These are phyloP conservation scores for Origma solitaria DNA, from an alignment of 2,113 vertebrate genomes.

Conservation along the genomic window DNA sequence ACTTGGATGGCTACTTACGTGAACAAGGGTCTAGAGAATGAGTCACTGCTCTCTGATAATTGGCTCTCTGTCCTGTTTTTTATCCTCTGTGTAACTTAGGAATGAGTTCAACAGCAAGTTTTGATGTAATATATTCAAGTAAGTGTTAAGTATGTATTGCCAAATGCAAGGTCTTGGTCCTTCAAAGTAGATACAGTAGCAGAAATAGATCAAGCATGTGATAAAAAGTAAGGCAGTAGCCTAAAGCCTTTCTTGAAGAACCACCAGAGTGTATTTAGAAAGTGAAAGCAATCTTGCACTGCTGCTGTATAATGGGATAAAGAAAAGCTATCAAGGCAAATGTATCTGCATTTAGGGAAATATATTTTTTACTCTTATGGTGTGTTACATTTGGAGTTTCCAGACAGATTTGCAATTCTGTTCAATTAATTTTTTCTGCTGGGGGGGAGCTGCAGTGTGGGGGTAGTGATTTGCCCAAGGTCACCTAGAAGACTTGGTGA, in stretches of 20 bases:
- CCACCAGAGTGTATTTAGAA: background rate
- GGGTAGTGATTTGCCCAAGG: conserved; percentile 26
- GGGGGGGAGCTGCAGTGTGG: background rate
- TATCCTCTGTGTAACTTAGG: background rate
- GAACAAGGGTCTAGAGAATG: background rate
- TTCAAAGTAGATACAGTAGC: background rate
- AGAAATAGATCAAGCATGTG: conserved; percentile 37
- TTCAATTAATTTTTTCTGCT: conserved; percentile 2
- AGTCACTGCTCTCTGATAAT: background rate
- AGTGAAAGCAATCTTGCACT: background rate
- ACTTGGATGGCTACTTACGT: background rate
- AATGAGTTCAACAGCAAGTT: background rate
- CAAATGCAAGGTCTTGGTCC: background rate
- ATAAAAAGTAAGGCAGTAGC: conserved; percentile 36
- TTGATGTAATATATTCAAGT: background rate
- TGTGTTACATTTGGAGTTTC: background rate
- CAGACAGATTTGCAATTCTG: background rate
- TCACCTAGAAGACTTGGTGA: background rate
- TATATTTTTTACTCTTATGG: background rate
- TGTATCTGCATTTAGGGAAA: background rate
- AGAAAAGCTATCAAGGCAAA: conserved; percentile 3
- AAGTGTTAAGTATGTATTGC: background rate
- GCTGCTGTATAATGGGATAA: conserved; percentile 8
- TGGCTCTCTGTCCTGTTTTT: background rate
- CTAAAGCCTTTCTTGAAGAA: conserved; percentile 22